Base-by-base conservation (phyloP, 2,797 vertebrate genomes). In the Rhyacichthys aspro region DNA sequence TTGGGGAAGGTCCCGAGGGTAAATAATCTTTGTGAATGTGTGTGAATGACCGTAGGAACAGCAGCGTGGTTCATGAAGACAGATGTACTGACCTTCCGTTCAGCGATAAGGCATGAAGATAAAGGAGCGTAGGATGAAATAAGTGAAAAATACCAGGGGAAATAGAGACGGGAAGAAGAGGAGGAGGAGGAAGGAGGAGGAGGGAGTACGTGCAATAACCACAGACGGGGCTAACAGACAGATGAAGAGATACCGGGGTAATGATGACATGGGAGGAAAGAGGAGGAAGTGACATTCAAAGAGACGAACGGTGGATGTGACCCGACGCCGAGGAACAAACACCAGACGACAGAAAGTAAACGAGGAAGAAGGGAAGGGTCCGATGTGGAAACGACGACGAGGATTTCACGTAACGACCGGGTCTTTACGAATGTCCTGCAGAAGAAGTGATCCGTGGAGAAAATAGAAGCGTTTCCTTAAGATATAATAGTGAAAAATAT, bases 21-120 rank as follows among this genome's bases (percentile, higher is more conserved):
- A 43, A 58, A 52, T 48, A 41, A 41, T 39, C 28, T 41, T 45
- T 53, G 67, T 52, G 57, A 19, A 50, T 63, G 53, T n/a, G n/a
- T 33, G 55, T 15, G 49, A 19, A 50, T 63, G 53, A 33, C 55
- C 32, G 33, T 15, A 50, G 23, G 23, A 28, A 28, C 23, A 28
- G 23, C 23, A 28, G 23, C 23, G 23, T 19, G 15, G 45, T n/a
- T 88, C 88, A 90, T 88, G 82, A 88, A 92, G 89, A 92, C 76
- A 86, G 88, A 91, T 91, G 86, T 69, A 84, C 70, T 89, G 88
- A 87, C 89, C 89, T 92, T 91, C 86, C 76, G 73, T 78, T 9
- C 47, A 67, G 81, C 78, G 87, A 89, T 91, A 86, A 87, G 81
- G 78, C 80, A 84, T 86, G 79, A 86, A 89, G 86, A 89, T 78